Percentiles rank a stretch among this genome's conserved stretches.
Conservation (phyloP, 2,797 vertebrate genomes). For the Cryptoprocta ferox region DNA sequence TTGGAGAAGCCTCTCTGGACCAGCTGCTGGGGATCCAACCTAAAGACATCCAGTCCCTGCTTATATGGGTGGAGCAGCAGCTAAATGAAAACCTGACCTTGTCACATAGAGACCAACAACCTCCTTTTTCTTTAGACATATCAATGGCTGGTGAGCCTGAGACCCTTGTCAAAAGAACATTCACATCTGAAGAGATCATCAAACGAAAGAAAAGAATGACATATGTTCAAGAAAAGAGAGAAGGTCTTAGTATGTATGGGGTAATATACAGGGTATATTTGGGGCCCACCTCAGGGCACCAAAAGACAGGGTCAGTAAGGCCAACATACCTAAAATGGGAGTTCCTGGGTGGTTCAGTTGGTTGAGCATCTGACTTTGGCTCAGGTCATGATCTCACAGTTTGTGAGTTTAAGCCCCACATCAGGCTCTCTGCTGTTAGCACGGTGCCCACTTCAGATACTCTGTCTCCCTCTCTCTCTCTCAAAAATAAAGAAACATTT, state of each 20-base stretch:
- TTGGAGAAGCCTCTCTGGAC: conserved; percentile 23
- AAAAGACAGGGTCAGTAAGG: background rate
- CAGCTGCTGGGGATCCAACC: conserved; percentile 44
- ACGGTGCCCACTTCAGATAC: too few relatives aligned
- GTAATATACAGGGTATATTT: background rate
- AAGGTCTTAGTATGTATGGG: conserved; percentile 46
- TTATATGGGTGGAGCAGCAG: conserved; percentile 25
- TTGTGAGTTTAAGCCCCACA: too few relatives aligned
- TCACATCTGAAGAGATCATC: background rate
- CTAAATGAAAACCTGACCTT: conserved; percentile 71
- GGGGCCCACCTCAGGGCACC: background rate
- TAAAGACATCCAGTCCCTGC: conserved; percentile 16
- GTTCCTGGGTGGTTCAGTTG: too few relatives aligned
- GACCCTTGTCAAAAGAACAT: background rate
- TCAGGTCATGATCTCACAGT: too few relatives aligned
- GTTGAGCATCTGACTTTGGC: too few relatives aligned
- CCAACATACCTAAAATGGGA: background rate
- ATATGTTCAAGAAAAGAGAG: background rate
- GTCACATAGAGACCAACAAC: background rate
- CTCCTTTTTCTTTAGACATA: background rate
- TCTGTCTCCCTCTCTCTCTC: too few relatives aligned
- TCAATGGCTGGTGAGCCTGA: background rate
- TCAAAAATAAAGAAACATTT: too few relatives aligned
- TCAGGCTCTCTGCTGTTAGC: too few relatives aligned
- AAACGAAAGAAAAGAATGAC: conserved; percentile 5